These are phyloP conservation scores for Bimastos eiseni DNA, from an alignment of 2,888 invertebrate species.

Conservation along the genomic window DNA sequence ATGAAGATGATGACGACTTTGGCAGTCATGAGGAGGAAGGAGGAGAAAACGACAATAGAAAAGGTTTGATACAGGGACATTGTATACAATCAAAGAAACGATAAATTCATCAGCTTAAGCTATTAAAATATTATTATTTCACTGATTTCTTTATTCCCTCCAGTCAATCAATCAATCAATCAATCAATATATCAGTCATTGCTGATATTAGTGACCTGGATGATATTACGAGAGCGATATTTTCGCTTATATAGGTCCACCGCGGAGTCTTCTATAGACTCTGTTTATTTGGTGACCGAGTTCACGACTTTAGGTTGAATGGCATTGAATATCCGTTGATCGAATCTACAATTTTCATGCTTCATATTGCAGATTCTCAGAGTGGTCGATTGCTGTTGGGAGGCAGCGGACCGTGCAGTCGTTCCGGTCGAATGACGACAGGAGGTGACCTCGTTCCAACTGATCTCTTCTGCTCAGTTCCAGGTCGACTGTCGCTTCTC, in stretches of 20 bases:
- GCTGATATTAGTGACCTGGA: not conserved
- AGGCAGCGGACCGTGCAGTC: not conserved
- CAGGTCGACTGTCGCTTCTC: conserved; percentile 90
- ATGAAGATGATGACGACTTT: conserved; percentile 6
- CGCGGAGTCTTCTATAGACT: too few species aligned
- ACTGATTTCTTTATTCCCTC: not conserved
- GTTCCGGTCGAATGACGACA: conserved; percentile 16
- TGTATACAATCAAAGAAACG: not conserved
- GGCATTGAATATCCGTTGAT: too few species aligned
- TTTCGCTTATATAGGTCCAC: too few species aligned
- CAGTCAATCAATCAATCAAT: too few species aligned
- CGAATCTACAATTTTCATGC: too few species aligned
- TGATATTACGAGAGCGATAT: not conserved
- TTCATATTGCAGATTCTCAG: not conserved
- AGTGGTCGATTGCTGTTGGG: not conserved
- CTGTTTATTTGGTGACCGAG: too few species aligned
- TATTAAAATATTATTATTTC: too few species aligned
- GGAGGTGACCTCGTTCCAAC: conserved; percentile 69
- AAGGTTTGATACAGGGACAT: not conserved
- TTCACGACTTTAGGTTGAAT: too few species aligned
- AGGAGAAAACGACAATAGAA: not conserved
- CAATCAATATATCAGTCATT: too few species aligned
- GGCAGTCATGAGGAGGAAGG: not conserved
- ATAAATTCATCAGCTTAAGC: not conserved
- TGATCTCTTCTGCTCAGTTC: conserved; percentile 93